Evolutionary conservation across 2,113 vertebrate species (phyloP), one percentile per base, ranked within the genome.

Genomic region (Urocitellus parryii): DNA sequence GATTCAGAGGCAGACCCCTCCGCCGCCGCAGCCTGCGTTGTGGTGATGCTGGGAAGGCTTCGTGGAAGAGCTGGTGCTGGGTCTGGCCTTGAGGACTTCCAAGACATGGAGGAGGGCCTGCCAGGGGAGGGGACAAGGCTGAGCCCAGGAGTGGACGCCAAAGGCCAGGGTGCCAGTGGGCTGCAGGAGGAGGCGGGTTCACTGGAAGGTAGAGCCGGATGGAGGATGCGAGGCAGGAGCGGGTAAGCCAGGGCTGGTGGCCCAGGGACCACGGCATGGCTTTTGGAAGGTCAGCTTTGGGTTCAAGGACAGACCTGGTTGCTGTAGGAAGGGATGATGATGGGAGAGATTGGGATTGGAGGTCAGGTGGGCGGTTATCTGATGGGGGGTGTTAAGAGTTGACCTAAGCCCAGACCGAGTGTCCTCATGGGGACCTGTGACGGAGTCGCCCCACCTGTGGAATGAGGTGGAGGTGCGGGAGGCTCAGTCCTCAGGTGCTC

Each of bases 161-260:
- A 51, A 37, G 2, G 4, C 7, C 7, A 68, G 87, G 61, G 8
- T 5, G 0, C 0, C 8, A 2, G 4, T 45, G n/a, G n/a, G 4
- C 1, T 1, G 0, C 0, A 13, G 48, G n/a, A 18, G 2, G 37
- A n/a, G 77, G 81, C 2, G 17, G 13, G 6, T 37, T 74, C 2
- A 6, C 32, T 2, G 1, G 32, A 82, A 32, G 34, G 29, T 12
- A 27, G 0, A 1, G 11, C 1, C 11, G 20, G 27, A 45, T 56
- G 61, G 2, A 5, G 16, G 16, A 8, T 5, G 32, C 32, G 12
- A 42, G 88, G 39, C 51, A 48, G 2, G 68, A 58, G 8, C 10
- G 37, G 42, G 8, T 20, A 25, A 4, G 4, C 25, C 27, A 45
- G 11, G 3, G 18, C 67, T 17, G 20, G 20, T 0, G 4, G 45